phyloP scores from a whole-genome alignment of 2,888 invertebrate genomes.

The Agrilus cyanescens region DNA sequence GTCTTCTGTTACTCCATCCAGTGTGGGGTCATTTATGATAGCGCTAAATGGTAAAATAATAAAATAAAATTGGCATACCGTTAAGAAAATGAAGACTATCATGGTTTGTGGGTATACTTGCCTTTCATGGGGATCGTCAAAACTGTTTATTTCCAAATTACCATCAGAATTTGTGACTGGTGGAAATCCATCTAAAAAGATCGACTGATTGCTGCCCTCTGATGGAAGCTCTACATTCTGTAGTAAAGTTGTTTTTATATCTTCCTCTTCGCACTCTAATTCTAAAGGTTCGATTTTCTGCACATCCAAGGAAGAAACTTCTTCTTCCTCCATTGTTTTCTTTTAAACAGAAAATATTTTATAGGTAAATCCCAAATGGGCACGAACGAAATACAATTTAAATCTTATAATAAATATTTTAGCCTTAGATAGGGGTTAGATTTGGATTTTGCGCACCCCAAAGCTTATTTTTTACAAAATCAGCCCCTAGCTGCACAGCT shows the following conservation, averaged over 20 bases:
- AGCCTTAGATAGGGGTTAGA: too few relatives aligned
- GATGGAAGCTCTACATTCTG: slow-evolving; percentile 5
- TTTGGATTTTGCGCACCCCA: too few relatives aligned
- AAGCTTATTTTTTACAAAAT: too few relatives aligned
- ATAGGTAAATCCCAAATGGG: too few relatives aligned
- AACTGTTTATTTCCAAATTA: slow-evolving; percentile 20
- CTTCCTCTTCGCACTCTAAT: slow-evolving; percentile 5
- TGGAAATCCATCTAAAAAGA: too few relatives aligned
- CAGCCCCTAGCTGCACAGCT: too few relatives aligned
- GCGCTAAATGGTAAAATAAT: too few relatives aligned
- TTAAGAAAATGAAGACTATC: neutral
- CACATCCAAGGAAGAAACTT: neutral
- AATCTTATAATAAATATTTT: too few relatives aligned
- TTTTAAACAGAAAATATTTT: too few relatives aligned
- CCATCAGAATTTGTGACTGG: slow-evolving; percentile 19
- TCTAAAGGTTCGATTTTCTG: slow-evolving; percentile 2
- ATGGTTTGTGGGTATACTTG: neutral
- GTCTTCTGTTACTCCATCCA: slow-evolving; percentile 7
- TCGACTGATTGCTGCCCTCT: too few relatives aligned
- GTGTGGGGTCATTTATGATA: slow-evolving; percentile 5
- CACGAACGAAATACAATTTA: too few relatives aligned
- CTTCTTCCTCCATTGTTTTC: slow-evolving; percentile 4
- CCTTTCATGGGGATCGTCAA: slow-evolving; percentile 3
- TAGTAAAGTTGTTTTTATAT: slow-evolving; percentile 10
- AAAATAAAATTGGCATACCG: neutral